These are phyloP conservation scores for Corynorhinus townsendii DNA, from an alignment of 2,113 vertebrate genomes.

Conservation along the genomic window DNA sequence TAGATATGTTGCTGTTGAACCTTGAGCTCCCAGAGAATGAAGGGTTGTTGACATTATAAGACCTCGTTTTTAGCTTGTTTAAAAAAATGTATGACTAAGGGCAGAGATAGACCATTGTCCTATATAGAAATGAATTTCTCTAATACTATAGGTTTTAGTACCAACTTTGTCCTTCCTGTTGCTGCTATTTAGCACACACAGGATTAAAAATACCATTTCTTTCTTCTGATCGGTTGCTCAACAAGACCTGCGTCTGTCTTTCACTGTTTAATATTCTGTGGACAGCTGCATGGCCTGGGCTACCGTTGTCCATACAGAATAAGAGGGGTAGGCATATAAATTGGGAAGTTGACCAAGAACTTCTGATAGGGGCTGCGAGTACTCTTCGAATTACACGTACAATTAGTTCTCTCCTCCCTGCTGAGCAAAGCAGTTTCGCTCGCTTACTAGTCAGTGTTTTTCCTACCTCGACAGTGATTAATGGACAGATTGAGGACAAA, in stretches of 20 bases:
- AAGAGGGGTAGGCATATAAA: background rate
- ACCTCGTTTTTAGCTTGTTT: background rate
- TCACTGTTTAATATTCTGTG: background rate
- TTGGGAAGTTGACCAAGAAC: background rate
- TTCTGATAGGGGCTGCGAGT: background rate
- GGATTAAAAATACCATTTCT: background rate
- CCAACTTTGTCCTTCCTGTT: background rate
- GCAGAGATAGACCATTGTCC: background rate
- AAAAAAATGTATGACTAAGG: background rate
- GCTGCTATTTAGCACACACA: background rate
- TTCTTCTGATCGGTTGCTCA: background rate
- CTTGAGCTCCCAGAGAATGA: background rate
- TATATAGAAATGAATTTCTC: background rate
- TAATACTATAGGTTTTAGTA: background rate
- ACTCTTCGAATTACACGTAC: background rate
- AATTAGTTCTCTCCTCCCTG: background rate
- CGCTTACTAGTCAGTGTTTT: background rate
- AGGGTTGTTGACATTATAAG: background rate
- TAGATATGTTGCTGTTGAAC: background rate
- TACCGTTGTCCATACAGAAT: background rate
- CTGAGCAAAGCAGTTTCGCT: background rate
- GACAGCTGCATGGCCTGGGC: background rate
- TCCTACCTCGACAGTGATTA: background rate
- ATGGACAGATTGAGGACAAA: background rate
- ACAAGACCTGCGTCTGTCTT: background rate